Conservation (phyloP, 2,113 vertebrate genomes). For the Perca schrenkii region DNA sequence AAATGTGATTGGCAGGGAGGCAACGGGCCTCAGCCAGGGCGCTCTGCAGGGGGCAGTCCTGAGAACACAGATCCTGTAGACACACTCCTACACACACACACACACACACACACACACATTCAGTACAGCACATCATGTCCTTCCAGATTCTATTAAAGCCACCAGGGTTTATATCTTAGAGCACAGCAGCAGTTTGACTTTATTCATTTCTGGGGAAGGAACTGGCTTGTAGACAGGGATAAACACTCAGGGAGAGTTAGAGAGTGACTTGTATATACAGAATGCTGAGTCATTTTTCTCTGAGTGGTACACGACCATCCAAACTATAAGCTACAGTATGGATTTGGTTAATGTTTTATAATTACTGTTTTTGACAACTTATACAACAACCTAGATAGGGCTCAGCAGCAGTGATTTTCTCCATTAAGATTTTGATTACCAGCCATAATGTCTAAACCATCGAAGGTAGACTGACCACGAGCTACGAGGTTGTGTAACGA, state of each 20-base stretch:
- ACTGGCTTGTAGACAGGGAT: conserved; percentile 32
- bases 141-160: conserved; percentile 50
- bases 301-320: conserved; percentile 32
- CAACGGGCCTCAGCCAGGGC: conserved; percentile 30
- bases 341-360: conserved; percentile 37
- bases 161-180: conserved; percentile 26
- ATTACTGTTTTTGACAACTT: conserved; percentile 23
- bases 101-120: conserved; percentile 3
- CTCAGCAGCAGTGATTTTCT: too few relatives aligned
- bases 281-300: conserved; percentile 58
- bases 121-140: conserved; percentile 35
- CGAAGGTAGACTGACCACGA: too few relatives aligned
- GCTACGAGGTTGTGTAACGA: too few relatives aligned
- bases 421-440: too few relatives aligned
- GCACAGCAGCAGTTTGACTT: conserved; percentile 38
- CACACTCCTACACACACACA: conserved; percentile 9
- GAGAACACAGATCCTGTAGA: conserved; percentile 49
- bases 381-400: too few relatives aligned
- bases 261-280: conserved; percentile 30
- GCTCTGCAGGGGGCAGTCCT: conserved; percentile 57
- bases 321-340: conserved; percentile 42
- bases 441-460: too few relatives aligned
- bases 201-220: conserved; percentile 32
- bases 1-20: conserved; percentile 64
- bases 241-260: conserved; percentile 32